phyloP scores from a whole-genome alignment of 2,113 vertebrate species.

The Manacus vitellinus region DNA sequence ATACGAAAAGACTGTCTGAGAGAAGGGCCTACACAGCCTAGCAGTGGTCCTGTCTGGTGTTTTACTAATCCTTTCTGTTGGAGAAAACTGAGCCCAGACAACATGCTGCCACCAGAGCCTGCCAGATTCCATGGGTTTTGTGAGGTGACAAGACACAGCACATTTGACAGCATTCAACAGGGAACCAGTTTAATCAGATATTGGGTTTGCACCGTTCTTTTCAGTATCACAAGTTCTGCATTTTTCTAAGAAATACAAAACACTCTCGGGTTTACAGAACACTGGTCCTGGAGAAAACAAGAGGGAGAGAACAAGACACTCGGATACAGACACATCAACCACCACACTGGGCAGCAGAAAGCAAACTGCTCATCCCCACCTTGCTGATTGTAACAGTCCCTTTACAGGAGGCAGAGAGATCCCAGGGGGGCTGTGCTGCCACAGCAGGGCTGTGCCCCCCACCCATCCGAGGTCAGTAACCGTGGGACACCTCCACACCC shows the following conservation, averaged over 20 bases:
- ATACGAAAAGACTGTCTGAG: not conserved
- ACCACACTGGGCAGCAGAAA: not conserved
- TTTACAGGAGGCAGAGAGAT: not conserved
- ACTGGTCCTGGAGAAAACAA: constrained; percentile 8
- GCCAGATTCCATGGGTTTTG: not conserved
- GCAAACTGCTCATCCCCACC: not conserved
- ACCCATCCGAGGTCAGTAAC: not conserved
- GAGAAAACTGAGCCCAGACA: not conserved
- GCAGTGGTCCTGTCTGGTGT: not conserved
- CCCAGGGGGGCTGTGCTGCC: not conserved
- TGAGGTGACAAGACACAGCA: constrained; percentile 26
- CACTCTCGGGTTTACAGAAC: constrained; percentile 47
- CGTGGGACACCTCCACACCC: accelerated
- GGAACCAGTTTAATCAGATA: constrained; percentile 68
- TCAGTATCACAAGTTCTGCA: constrained; percentile 53
- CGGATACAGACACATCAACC: not conserved
- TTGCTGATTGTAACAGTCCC: not conserved
- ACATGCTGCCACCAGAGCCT: not conserved
- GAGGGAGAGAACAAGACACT: constrained; percentile 5
- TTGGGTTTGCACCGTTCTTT: constrained; percentile 24
- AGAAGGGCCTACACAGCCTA: not conserved
- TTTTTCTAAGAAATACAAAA: constrained; percentile 68
- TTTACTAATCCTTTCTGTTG: not conserved
- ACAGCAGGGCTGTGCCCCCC: not conserved
- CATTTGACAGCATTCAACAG: constrained; percentile 27